A percentile compares a stretch with the other conserved stretches of the same genome.
These are phyloP conservation scores for Vireo altiloquus DNA, from an alignment of 2,113 vertebrate species.

Conservation along the genomic window DNA sequence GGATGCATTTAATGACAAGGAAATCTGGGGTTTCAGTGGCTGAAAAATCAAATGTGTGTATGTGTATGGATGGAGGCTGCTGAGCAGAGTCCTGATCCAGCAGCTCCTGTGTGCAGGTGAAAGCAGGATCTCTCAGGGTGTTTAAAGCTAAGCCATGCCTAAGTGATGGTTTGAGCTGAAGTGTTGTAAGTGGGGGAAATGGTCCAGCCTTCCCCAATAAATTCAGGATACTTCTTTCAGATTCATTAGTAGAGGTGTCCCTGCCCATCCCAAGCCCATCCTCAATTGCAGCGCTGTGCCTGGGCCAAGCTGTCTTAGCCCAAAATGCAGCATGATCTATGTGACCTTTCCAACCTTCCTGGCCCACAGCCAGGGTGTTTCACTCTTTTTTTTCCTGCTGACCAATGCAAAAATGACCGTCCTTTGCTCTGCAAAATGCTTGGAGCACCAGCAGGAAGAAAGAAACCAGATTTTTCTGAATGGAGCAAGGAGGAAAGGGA, in stretches of 20 bases:
- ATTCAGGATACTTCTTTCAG: not conserved
- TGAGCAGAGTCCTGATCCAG: not conserved
- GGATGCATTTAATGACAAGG: not conserved
- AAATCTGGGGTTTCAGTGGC: not conserved
- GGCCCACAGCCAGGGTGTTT: not conserved
- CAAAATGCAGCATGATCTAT: not conserved
- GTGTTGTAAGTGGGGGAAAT: not conserved
- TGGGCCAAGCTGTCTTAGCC: not conserved
- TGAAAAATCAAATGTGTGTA: not conserved
- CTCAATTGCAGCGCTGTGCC: not conserved
- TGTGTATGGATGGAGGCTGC: not conserved
- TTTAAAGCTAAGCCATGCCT: not conserved
- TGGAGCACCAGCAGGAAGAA: not conserved
- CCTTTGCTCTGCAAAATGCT: conserved; percentile 4
- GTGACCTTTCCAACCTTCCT: not conserved
- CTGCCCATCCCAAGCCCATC: not conserved
- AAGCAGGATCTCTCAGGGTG: not conserved
- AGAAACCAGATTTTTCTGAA: not conserved
- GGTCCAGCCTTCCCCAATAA: not conserved
- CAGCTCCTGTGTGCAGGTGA: not conserved
- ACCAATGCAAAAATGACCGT: not conserved
- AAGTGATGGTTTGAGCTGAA: not conserved
- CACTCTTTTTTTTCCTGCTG: not conserved
- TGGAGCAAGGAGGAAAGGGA: not conserved
- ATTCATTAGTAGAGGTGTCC: not conserved